These are phyloP conservation scores for Poeciliopsis retropinna DNA, from an alignment of 2,113 vertebrate genomes.

Conservation along the genomic window DNA sequence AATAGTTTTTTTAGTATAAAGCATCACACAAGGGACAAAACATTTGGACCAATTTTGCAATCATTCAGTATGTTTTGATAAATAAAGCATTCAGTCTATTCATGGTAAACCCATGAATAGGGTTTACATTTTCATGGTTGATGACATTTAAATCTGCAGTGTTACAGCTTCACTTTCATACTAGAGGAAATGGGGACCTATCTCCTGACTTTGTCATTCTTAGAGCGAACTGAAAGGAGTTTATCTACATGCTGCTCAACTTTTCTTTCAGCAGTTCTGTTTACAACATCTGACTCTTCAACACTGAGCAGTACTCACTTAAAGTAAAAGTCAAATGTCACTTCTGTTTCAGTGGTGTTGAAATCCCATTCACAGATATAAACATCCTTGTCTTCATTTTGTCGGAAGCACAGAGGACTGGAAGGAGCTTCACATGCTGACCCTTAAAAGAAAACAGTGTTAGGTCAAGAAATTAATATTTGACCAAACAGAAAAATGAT, in stretches of 20 bases:
- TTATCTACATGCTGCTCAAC: not conserved
- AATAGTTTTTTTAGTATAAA: not conserved
- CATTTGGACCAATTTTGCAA: too few species aligned
- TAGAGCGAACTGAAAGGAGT: not conserved
- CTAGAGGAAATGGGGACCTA: not conserved
- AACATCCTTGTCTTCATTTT: not conserved
- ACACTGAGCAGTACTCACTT: conserved; percentile 53
- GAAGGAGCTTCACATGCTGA: conserved; percentile 53
- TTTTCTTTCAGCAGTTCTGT: not conserved
- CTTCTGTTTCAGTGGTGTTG: conserved; percentile 7
- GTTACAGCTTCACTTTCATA: not conserved
- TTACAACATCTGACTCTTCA: not conserved
- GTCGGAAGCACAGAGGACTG: conserved; percentile 72
- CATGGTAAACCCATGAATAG: not conserved
- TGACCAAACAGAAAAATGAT: not conserved
- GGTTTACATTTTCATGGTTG: too few species aligned
- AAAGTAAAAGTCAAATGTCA: conserved; percentile 53
- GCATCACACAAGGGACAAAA: not conserved
- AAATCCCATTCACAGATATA: conserved; percentile 75
- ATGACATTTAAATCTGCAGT: not conserved
- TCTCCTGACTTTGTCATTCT: not conserved
- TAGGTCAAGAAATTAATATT: not conserved
- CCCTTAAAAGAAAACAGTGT: conserved; percentile 35
- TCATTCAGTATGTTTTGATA: too few species aligned
- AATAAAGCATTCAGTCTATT: not conserved